Base-by-base conservation (phyloP, 2,113 vertebrate species). In the Oxygymnocypris stewartii region DNA sequence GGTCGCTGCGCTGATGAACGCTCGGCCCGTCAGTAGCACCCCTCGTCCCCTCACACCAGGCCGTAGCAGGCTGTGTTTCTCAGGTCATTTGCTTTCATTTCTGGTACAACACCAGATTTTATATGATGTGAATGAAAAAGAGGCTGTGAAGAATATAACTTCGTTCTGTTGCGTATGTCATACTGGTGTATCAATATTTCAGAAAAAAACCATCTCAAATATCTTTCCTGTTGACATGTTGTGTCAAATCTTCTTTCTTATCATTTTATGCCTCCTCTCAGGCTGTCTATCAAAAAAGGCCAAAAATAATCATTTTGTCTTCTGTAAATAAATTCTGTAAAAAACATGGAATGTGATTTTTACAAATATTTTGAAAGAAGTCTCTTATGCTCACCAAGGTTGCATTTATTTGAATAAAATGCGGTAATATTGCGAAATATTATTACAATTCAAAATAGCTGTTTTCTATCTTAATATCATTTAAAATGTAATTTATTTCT, bases 11-110 rank as follows among this genome's bases (percentile, higher is more conserved):
- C 65, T 78, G 69, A 88, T 89, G 90, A 85, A 88, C 67, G 88
- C 76, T 76, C 40, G 75, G 63, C 86, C 89, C 86, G 65, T 59
- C 82, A 85, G 79, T 85, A 89, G 85, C 85, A 79, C 87, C 12
- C 84, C 57, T 63, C 82, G 51, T 85, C 77, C 89, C 67, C 59
- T 89, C 88, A 88, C 74, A 87, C 78, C 89, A 67, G 42, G 47
- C n/a, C 37, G 35, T 44, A 65, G 80, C 84, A 82, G 89, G 84
- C 73, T 6, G 20, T 11, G 65, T 86, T 82, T 87, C 89, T 87
- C 88, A 89, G 92, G 92, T 92, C 87, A 35, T 65, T 42, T 23
- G n/a, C 23, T 7, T 76, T 59, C 59, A 69, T 44, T 35, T 37
- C 40, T 75, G n/a, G 20, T 25, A 75, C 73, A 23, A 25, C 42